Base-by-base conservation (phyloP, 2,113 vertebrate species). In the Oreochromis aureus region DNA sequence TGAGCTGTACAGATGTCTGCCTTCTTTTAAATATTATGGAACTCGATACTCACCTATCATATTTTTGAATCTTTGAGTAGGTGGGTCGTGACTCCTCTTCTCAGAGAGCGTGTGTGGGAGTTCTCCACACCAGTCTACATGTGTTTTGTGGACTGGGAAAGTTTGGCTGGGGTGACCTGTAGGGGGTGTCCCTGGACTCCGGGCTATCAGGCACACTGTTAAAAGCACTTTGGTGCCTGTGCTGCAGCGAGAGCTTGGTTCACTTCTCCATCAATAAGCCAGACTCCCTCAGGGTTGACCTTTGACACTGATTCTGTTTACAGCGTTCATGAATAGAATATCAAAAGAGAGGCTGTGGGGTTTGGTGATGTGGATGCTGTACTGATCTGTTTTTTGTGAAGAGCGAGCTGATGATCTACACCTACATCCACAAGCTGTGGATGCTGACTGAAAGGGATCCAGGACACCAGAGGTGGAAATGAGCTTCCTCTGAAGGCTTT, bases 141-240 rank as follows among this genome's bases (percentile, higher is more conserved):
- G 66, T 15, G n/a, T 73, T 30, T 48, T 73, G 41, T 16, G 39
- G 41, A 73, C 5, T 46, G 12, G n/a, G 41, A 10, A 46, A 8
- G 69, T 27, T 46, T 73, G 1, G 9, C 5, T 73, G 69, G n/a
- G 39, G 69, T 2, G 69, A 30, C 41, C 66, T 46, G 13, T 24
- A 41, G 39, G 69, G 41, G 69, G 22, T 48, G 15, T 10, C 30
- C 41, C 41, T 46, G 22, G 69, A 39, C 4, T 22, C 4, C 3
- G 0, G 30, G 30, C 41, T 41, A 24, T 46, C 41, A 48, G 69
- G 22, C 69, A 27, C 3, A 0, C 22, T 73, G 69, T 73, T 46
- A 46, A 44, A 71, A 69, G 63, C 19, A 22, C 19, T 44, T 24
- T 22, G 1, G 22, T 27, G 22, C 69, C 69, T 46, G 69, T 8